These are phyloP conservation scores for Halcyon smyrnensis DNA, from an alignment of 2,797 vertebrate genomes.

Conservation along the genomic window DNA sequence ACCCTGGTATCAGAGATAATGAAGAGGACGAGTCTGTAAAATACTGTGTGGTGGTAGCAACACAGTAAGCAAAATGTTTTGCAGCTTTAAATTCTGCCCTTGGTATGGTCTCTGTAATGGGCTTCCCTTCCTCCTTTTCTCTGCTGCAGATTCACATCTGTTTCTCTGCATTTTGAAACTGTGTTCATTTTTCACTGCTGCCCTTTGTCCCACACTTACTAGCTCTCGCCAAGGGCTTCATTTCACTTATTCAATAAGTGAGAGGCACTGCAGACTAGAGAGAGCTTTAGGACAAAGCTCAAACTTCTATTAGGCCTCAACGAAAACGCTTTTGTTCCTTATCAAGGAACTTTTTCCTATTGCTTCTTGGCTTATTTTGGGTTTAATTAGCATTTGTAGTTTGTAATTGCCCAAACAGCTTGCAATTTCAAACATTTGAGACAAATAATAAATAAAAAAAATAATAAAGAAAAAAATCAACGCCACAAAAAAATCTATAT, in stretches of 20 bases:
- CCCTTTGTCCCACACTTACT: slow-evolving; percentile 72
- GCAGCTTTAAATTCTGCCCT: neutral
- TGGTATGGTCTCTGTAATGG: neutral
- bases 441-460: neutral
- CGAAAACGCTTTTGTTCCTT: slow-evolving; percentile 59
- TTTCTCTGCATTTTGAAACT: slow-evolving; percentile 71
- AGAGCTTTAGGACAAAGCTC: slow-evolving; percentile 52
- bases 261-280: slow-evolving; percentile 39
- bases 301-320: slow-evolving; percentile 44
- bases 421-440: neutral
- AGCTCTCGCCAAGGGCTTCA: slow-evolving; percentile 59
- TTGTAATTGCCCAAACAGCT: neutral
- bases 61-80: neutral
- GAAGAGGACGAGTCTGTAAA: neutral
- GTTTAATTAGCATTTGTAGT: neutral
- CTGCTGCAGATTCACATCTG: slow-evolving; percentile 73
- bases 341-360: neutral
- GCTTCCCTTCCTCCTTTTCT: slow-evolving; percentile 47
- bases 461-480: neutral
- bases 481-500: neutral
- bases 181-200: slow-evolving; percentile 75
- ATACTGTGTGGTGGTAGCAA: neutral
- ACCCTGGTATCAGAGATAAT: neutral
- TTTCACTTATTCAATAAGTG: slow-evolving; percentile 67
- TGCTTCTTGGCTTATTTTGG: neutral